A percentile compares a stretch with the other conserved stretches of the same genome.
Evolutionary conservation across 2,113 vertebrate species (phyloP).

Genomic region (Tylochromis polylepis): DNA sequence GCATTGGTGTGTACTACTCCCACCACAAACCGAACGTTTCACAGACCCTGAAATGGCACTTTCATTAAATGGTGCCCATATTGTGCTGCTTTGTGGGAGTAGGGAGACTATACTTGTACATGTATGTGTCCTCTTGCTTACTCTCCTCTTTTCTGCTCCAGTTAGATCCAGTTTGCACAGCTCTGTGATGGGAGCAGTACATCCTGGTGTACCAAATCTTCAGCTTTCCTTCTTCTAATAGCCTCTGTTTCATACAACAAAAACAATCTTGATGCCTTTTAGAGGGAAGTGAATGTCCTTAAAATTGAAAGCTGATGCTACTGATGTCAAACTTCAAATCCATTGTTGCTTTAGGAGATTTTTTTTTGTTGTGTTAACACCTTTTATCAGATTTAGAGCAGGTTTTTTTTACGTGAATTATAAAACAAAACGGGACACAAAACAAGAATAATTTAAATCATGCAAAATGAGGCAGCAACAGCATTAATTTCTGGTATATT

Average conservation of each 20-base stretch:
- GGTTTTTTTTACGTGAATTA: fast-evolving
- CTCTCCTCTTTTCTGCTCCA: too few species aligned
- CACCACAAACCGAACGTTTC: neutral
- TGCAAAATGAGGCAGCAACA: neutral
- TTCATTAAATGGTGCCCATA: fast-evolving
- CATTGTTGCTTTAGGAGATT: fast-evolving
- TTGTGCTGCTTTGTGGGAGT: neutral
- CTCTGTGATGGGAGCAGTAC: neutral
- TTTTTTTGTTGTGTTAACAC: neutral
- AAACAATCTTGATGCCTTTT: neutral
- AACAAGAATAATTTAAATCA: neutral
- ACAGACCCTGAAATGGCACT: neutral
- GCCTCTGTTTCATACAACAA: neutral
- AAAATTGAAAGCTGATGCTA: neutral
- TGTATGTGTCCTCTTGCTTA: neutral
- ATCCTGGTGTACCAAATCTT: neutral
- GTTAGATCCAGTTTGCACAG: neutral
- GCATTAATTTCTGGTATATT: neutral
- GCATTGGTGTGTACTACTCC: neutral
- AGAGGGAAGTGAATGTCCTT: neutral
- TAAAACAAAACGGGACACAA: fast-evolving
- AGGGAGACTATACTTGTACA: fast-evolving
- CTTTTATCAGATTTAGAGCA: neutral
- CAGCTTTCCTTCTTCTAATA: neutral
- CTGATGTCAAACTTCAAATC: neutral